Evolutionary conservation across 2,113 vertebrate genomes (phyloP).

Genomic region (Vulpes lagopus): DNA sequence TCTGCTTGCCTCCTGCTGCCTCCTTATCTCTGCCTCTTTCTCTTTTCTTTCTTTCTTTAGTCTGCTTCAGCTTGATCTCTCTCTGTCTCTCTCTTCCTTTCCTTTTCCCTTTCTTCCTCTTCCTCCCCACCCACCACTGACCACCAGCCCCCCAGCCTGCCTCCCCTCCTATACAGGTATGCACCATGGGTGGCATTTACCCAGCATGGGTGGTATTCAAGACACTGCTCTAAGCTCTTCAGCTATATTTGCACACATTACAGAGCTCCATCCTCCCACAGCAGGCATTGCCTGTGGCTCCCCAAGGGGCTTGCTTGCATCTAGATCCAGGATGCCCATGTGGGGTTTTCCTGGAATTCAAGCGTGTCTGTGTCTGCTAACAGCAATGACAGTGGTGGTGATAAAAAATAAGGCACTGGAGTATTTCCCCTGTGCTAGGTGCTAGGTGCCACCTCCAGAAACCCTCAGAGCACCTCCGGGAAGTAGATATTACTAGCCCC

Average conservation of each 20-base stretch:
- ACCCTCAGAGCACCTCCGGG: not conserved
- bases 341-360: not conserved
- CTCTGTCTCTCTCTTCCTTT: not conserved
- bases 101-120: not conserved
- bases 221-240: not conserved
- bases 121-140: not conserved
- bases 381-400: not conserved
- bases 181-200: rapidly evolving
- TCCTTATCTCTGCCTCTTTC: not conserved
- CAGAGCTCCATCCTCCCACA: not conserved
- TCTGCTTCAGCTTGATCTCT: no score
- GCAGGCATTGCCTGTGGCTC: not conserved
- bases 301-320: not conserved
- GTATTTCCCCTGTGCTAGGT: not conserved
- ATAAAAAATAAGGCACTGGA: no score
- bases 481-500: not conserved
- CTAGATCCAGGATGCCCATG: not conserved
- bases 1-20: not conserved
- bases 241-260: rapidly evolving
- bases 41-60: not conserved
- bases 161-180: rapidly evolving
- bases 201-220: rapidly evolving
- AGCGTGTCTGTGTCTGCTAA: not conserved
- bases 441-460: not conserved
- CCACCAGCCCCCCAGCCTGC: no score